These are phyloP conservation scores for Rhabdornis inornatus DNA, from an alignment of 2,113 vertebrate species.

Conservation along the genomic window DNA sequence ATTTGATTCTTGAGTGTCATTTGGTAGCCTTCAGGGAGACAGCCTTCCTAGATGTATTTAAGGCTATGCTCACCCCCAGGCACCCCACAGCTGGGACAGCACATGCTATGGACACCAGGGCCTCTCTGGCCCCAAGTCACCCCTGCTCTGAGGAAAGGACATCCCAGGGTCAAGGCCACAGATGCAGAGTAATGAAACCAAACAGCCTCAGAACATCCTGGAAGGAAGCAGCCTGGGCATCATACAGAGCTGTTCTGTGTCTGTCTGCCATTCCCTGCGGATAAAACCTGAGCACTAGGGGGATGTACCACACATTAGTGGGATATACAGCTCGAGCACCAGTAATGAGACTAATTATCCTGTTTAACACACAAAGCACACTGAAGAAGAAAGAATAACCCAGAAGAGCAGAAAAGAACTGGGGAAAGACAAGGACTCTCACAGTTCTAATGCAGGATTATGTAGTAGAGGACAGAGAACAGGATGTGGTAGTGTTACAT, in stretches of 20 bases:
- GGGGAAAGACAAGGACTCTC: background rate
- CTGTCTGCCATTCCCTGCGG: background rate
- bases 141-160: background rate
- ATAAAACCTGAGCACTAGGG: background rate
- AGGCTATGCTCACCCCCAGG: background rate
- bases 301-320: background rate
- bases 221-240: background rate
- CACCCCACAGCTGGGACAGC: background rate
- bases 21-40: background rate
- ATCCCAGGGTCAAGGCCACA: background rate
- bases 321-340: background rate
- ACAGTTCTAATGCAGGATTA: background rate
- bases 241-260: background rate
- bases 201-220: fast-evolving
- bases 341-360: background rate
- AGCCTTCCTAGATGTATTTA: background rate
- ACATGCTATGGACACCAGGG: background rate
- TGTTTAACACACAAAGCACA: background rate
- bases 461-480: background rate
- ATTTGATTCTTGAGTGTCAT: background rate
- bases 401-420: background rate
- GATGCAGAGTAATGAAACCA: background rate
- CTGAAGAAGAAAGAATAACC: background rate
- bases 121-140: background rate
- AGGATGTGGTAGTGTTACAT: background rate